phyloP scores from a whole-genome alignment of 2,113 vertebrate species.

The Aldabrachelys gigantea region DNA sequence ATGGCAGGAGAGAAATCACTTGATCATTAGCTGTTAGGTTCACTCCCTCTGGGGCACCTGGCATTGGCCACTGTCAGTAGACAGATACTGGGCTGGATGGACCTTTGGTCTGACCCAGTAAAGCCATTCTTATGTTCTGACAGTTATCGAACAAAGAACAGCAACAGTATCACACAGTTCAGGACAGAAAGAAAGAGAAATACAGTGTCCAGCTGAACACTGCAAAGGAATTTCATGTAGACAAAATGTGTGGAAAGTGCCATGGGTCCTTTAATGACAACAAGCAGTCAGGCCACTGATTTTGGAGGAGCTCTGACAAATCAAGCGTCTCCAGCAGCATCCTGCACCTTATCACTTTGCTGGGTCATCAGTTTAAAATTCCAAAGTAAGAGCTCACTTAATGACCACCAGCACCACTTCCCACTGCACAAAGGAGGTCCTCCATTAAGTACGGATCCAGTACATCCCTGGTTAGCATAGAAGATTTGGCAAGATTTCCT shows the following conservation, averaged over 20 bases:
- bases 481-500: not conserved
- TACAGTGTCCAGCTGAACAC: not conserved
- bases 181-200: not conserved
- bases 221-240: not conserved
- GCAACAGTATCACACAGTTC: not conserved
- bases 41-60: no score
- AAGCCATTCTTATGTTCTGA: not conserved
- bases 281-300: not conserved
- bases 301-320: not conserved
- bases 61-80: no score
- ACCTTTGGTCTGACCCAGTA: no score
- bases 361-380: not conserved
- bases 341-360: not conserved
- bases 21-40: no score
- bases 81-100: no score
- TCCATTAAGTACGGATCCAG: not conserved
- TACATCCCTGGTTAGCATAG: not conserved
- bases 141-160: not conserved
- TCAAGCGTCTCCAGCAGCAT: not conserved
- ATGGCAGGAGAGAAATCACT: no score
- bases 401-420: not conserved
- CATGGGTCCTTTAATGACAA: not conserved
- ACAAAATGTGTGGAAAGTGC: not conserved
- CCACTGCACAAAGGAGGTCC: not conserved
- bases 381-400: not conserved